Percentiles rank a stretch among this genome's conserved stretches.
These are phyloP conservation scores for Adoxophyes honmai DNA, from an alignment of 1,140 invertebrate genomes.

Conservation along the genomic window DNA sequence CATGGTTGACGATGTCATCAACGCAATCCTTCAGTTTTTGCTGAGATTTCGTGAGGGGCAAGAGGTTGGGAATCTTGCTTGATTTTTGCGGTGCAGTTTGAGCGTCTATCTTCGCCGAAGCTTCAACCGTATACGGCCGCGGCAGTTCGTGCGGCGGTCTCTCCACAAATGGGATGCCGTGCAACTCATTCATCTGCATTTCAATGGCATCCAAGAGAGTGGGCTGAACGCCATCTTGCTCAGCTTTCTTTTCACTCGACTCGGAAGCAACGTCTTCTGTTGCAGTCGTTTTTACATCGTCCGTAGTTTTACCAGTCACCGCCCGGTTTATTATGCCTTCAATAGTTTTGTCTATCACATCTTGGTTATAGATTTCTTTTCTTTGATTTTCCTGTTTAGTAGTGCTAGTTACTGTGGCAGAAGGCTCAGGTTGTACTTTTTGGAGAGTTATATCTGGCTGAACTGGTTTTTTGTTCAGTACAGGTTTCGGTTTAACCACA, in stretches of 20 bases:
- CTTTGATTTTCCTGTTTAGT: slow-evolving; percentile 34
- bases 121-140: slow-evolving; percentile 28
- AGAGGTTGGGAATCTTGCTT: slow-evolving; percentile 38
- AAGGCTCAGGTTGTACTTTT: slow-evolving; percentile 19
- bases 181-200: slow-evolving; percentile 68
- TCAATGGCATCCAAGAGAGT: slow-evolving; percentile 56
- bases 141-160: slow-evolving; percentile 49
- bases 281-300: slow-evolving; percentile 3
- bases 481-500: slow-evolving; percentile 23
- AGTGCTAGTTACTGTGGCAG: slow-evolving; percentile 17
- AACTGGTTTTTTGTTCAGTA: slow-evolving; percentile 24
- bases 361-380: slow-evolving; percentile 58
- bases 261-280: not conserved
- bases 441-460: slow-evolving; percentile 18
- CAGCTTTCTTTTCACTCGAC: not conserved
- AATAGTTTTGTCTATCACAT: slow-evolving; percentile 66
- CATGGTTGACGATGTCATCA: slow-evolving; percentile 64
- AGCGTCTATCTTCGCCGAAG: slow-evolving; percentile 25
- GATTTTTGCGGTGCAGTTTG: slow-evolving; percentile 22
- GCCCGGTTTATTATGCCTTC: slow-evolving; percentile 60
- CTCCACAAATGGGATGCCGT: slow-evolving; percentile 57
- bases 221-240: not conserved
- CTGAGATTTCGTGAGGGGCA: slow-evolving; percentile 39
- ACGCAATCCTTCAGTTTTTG: slow-evolving; percentile 46
- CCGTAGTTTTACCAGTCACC: slow-evolving; percentile 29